phyloP scores from a whole-genome alignment of 2,888 invertebrate genomes.

The Silvanus unidentatus region DNA sequence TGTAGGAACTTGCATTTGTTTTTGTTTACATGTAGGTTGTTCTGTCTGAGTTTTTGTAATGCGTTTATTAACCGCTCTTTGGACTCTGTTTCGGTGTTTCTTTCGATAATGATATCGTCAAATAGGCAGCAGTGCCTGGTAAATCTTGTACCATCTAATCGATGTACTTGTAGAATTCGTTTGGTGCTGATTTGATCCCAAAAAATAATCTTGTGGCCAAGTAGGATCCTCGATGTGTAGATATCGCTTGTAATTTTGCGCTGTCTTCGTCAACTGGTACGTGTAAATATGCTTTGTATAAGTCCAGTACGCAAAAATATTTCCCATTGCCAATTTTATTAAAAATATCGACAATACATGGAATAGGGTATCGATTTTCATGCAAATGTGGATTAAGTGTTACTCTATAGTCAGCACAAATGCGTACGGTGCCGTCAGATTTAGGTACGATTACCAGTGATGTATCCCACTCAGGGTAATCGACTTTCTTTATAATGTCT shows the following conservation, averaged over 20 bases:
- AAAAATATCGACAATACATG: constrained; percentile 6
- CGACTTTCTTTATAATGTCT: constrained; percentile 1
- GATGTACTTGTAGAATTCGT: constrained; percentile 21
- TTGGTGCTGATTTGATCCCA: constrained; percentile 23
- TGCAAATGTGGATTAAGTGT: constrained; percentile 6
- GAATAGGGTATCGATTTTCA: constrained; percentile 8
- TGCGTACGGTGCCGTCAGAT: constrained; percentile 5
- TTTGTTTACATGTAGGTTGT: constrained; percentile 16
- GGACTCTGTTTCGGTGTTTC: constrained; percentile 14
- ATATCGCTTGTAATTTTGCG: constrained; percentile 14
- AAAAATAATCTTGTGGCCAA: constrained; percentile 11
- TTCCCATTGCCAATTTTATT: constrained; percentile 17
- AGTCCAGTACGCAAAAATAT: constrained; percentile 21
- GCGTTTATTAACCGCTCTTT: constrained; percentile 9
- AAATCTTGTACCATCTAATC: constrained; percentile 19
- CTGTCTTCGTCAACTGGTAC: constrained; percentile 18
- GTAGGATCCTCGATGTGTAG: constrained; percentile 11
- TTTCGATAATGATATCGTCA: constrained; percentile 23
- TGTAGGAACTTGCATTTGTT: constrained; percentile 21
- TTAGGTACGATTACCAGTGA: constrained; percentile 10
- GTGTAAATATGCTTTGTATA: constrained; percentile 22
- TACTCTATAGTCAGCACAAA: constrained; percentile 8
- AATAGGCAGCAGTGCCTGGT: constrained; percentile 15
- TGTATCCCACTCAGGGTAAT: constrained; percentile 8
- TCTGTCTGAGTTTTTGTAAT: constrained; percentile 3